phyloP scores from a whole-genome alignment of 2,113 vertebrate species.

The Sarotherodon lohbergeri region DNA sequence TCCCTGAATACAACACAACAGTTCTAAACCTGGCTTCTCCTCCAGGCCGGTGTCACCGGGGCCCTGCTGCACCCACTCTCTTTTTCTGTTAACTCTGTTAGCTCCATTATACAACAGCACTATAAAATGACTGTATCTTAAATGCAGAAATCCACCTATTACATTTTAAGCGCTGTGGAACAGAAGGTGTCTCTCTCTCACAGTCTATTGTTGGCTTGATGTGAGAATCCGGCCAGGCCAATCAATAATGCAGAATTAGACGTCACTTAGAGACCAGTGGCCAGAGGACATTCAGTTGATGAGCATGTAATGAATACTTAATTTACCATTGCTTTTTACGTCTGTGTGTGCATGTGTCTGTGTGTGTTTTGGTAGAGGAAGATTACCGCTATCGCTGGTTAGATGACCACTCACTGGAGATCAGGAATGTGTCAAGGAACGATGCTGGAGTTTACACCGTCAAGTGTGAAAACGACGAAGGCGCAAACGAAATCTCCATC shows the following conservation, averaged over 20 bases:
- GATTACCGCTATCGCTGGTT: constrained; percentile 50
- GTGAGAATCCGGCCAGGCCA: constrained; percentile 49
- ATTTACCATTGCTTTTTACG: constrained; percentile 39
- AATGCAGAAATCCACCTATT: constrained; percentile 12
- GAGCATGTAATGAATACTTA: constrained; percentile 63
- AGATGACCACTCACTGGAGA: constrained; percentile 56
- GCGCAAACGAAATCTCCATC: constrained; percentile 46
- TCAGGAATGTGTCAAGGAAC: constrained; percentile 70
- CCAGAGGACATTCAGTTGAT: constrained; percentile 60
- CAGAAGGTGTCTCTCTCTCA: constrained; percentile 32
- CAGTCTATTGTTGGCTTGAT: constrained; percentile 47
- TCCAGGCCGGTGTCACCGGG: constrained; percentile 49
- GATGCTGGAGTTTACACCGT: constrained; percentile 66
- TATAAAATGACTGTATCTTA: constrained; percentile 9
- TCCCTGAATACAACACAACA: constrained; percentile 63
- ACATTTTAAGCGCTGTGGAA: constrained; percentile 10
- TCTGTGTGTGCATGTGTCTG: not conserved
- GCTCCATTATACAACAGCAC: not conserved
- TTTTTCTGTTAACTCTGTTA: constrained; percentile 25
- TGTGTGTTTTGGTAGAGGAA: constrained; percentile 25
- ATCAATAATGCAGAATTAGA: constrained; percentile 72
- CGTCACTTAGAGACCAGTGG: constrained; percentile 63
- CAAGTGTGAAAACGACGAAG: constrained; percentile 68
- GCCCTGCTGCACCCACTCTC: constrained; percentile 21
- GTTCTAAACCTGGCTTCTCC: constrained; percentile 55